Evolutionary conservation across 2,113 vertebrate species (phyloP).

Genomic region (Rhynchopsitta pachyrhyncha): DNA sequence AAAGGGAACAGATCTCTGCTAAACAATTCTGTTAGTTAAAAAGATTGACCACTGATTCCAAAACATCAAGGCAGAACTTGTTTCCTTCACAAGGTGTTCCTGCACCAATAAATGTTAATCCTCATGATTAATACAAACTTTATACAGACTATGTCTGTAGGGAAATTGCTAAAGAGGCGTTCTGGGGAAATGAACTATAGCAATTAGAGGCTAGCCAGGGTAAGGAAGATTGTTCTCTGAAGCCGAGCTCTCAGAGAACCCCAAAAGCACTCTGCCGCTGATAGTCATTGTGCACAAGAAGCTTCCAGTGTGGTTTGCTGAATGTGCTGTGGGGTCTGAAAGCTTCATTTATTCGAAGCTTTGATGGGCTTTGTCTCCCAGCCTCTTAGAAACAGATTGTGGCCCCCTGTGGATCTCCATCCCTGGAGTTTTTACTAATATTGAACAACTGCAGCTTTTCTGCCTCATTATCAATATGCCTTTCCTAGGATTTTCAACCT

Average conservation of each 20-base stretch:
- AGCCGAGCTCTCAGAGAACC: not conserved
- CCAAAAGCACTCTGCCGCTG: not conserved
- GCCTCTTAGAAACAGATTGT: not conserved
- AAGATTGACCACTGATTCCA: not conserved
- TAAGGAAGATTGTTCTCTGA: not conserved
- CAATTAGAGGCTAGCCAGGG: not conserved
- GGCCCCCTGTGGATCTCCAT: not conserved
- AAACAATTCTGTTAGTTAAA: not conserved
- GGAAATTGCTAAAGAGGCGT: not conserved
- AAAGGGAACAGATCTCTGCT: not conserved
- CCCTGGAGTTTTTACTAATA: not conserved
- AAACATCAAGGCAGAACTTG: not conserved
- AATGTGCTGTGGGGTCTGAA: not conserved
- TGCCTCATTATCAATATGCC: not conserved
- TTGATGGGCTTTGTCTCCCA: not conserved
- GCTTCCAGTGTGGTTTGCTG: not conserved
- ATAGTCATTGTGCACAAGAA: not conserved
- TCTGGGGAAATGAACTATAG: not conserved
- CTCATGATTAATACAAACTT: not conserved
- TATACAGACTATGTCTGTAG: not conserved
- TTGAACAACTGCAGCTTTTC: not conserved
- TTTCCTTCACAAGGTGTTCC: not conserved
- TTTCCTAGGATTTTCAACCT: not conserved
- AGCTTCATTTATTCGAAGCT: rapidly evolving
- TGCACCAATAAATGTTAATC: not conserved